Conservation (phyloP, 2,113 vertebrate genomes). For the Nicator chloris region DNA sequence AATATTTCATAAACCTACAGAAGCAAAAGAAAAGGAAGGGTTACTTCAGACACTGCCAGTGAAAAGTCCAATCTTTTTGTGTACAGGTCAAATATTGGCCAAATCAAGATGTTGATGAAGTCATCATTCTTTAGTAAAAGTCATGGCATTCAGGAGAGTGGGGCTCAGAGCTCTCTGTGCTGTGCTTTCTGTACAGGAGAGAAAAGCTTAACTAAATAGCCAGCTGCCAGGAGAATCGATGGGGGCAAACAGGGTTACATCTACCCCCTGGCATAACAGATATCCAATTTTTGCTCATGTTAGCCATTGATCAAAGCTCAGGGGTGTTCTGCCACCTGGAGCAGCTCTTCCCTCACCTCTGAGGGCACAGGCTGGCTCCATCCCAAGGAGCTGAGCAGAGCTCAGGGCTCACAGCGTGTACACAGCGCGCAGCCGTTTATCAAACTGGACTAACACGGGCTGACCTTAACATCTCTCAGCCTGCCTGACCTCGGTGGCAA, state of each 20-base stretch:
- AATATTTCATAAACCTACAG: constrained; percentile 90
- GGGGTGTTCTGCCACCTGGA: background rate
- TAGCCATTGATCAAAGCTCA: background rate
- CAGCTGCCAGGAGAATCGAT: background rate
- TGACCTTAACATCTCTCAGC: constrained; percentile 27
- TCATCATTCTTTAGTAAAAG: constrained; percentile 30
- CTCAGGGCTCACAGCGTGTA: fast-evolving
- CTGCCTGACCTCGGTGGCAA: background rate
- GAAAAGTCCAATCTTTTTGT: background rate
- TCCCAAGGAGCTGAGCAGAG: background rate
- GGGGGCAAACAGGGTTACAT: background rate
- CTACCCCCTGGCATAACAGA: background rate
- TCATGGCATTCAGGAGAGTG: background rate
- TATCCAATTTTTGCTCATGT: background rate
- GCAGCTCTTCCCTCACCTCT: background rate
- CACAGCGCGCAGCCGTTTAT: background rate
- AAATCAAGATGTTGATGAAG: background rate
- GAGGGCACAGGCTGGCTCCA: background rate
- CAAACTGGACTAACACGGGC: background rate
- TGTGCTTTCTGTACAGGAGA: background rate
- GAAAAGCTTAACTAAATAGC: background rate
- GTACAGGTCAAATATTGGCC: constrained; percentile 33
- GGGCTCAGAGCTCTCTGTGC: background rate
- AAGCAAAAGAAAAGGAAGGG: background rate
- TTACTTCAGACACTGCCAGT: background rate